Percentiles rank a stretch among this genome's conserved stretches.
Conservation (phyloP, 2,888 invertebrate species). For the Tyria jacobaeae region DNA sequence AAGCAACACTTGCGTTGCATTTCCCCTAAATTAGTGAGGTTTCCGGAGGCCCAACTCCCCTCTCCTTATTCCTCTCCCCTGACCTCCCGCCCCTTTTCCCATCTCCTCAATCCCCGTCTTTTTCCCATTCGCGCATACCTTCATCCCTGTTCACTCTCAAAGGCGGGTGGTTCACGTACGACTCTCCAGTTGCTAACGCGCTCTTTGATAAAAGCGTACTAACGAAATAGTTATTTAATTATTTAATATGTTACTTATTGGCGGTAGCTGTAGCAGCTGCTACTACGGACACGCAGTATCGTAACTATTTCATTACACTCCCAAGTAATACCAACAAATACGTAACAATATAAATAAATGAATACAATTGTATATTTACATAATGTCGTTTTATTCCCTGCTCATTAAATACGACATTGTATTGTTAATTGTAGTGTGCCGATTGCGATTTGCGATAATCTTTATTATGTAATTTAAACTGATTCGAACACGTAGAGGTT, state of each 20-base stretch:
- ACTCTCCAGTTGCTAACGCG: no score
- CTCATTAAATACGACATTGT: slow-evolving; percentile 40
- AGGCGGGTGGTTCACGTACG: no score
- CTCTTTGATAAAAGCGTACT: no score
- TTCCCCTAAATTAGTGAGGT: no score
- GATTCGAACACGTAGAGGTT: neutral
- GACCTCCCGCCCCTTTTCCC: no score
- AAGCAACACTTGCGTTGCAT: no score
- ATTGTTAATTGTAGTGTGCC: slow-evolving; percentile 38
- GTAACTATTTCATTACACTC: slow-evolving; percentile 4
- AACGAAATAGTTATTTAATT: neutral
- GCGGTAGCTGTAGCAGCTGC: neutral
- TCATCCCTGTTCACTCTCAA: no score
- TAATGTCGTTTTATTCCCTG: slow-evolving; percentile 26
- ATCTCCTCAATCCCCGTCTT: no score
- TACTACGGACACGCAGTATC: neutral
- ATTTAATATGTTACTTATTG: no score
- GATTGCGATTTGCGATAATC: slow-evolving; percentile 27
- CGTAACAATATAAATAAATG: slow-evolving; percentile 16
- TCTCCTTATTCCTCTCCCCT: no score
- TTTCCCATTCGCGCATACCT: no score
- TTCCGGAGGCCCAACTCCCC: no score
- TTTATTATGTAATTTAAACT: slow-evolving; percentile 34
- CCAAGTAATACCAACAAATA: slow-evolving; percentile 1
- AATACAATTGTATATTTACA: slow-evolving; percentile 29